Base-by-base conservation (phyloP, 2,888 invertebrate genomes). In the Tortricodes alternella region DNA sequence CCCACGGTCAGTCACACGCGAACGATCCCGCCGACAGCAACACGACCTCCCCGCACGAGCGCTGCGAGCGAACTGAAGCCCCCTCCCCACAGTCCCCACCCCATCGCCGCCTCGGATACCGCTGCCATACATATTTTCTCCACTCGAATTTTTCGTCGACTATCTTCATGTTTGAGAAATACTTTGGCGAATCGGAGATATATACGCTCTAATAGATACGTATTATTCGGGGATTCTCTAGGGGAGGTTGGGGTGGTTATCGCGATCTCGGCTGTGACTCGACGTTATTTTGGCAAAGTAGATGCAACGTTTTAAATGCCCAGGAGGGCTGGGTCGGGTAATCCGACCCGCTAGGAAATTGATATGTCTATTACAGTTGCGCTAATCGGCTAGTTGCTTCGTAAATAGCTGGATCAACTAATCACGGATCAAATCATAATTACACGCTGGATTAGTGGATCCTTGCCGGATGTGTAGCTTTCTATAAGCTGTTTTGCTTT, bases 151-250 rank as follows among this genome's bases (percentile, higher is more conserved):
- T 89, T 89, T 89, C 88, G 86, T 85, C 83, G 85, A 87, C 86
- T 86, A 86, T 87, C 85, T 89, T 87, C 83, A 84, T 85, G 86
- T 88, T 89, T 88, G 88, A 87, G 83, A 83, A 89, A 89, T 89
- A 87, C 85, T 89, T 86, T 85, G 83, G 75, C 80, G 86, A 86
- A 88, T 88, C 86, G 83, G 79, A 86, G 86, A 84, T 87, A 85
- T 87, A 85, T 85, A 86, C 83, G 83, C 85, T 86, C 83, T 86
- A 88, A 87, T 89, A 86, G 84, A 85, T 86, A 82, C 83, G 85
- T 89, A 85, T 84, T 88, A 86, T 87, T 84, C 82, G 80, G 77
- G 78, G 83, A 85, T 85, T 81, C 80, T 76, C 70, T 74, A 73
- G 71, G 77, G 77, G 76, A 73, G 75, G 76, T 70, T 68, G 67